These are phyloP conservation scores for Sycophaga agraensis DNA, from an alignment of 1,140 invertebrate genomes.

Conservation along the genomic window DNA sequence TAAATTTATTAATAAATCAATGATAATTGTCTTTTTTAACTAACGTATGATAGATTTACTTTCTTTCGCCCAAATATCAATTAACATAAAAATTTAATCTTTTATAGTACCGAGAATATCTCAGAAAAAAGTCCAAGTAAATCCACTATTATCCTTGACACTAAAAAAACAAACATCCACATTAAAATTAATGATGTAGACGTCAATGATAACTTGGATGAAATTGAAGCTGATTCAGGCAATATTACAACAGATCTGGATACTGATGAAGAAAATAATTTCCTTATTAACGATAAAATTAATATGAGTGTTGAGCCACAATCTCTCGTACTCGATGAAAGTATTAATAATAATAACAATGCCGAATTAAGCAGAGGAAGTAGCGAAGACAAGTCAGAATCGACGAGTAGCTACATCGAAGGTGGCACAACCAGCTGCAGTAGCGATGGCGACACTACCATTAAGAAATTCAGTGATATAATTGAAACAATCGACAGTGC, in stretches of 20 bases:
- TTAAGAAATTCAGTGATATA: neutral
- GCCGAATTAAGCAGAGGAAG: constrained; percentile 19
- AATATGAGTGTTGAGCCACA: neutral
- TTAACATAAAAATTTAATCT: neutral
- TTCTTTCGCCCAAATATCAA: too few relatives aligned
- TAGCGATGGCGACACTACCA: neutral
- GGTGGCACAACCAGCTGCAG: constrained; percentile 2
- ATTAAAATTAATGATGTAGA: constrained; percentile 16
- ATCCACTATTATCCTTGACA: neutral
- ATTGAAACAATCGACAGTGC: constrained; percentile 7
- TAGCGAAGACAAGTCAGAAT: constrained; percentile 35
- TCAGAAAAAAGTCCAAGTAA: constrained; percentile 5
- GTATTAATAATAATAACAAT: constrained; percentile 23
- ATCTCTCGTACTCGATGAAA: neutral
- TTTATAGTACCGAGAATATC: constrained; percentile 7
- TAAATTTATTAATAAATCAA: too few relatives aligned
- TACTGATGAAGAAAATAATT: constrained; percentile 22
- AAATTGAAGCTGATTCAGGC: constrained; percentile 9
- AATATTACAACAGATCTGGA: constrained; percentile 23
- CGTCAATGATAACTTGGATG: constrained; percentile 16
- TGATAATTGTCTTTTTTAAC: too few relatives aligned
- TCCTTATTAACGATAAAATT: neutral
- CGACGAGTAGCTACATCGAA: constrained; percentile 31
- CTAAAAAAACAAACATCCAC: constrained; percentile 5
- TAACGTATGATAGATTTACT: too few relatives aligned